Evolutionary conservation across 2,797 vertebrate species (phyloP).

Genomic region (Amblyopsis hoosieri): DNA sequence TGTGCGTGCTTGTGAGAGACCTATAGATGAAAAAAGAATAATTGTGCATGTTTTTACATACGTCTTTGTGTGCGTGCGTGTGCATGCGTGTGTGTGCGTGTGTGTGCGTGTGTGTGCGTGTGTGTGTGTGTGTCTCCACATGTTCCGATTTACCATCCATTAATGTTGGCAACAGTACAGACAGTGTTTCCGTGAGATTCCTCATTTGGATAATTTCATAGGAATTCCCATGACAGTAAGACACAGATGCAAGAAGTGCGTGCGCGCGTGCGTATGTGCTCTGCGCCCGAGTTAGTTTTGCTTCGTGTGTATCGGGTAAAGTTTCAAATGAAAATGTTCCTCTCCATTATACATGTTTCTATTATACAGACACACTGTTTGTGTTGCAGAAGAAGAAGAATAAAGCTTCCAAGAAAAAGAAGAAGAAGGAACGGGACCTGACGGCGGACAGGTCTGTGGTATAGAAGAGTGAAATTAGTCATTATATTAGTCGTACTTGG

Average conservation of each 20-base stretch:
- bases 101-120: neutral
- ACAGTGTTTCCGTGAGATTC: too few species aligned
- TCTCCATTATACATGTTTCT: neutral
- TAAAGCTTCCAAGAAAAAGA: conserved; percentile 56
- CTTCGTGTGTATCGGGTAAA: neutral
- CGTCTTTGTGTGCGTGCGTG: neutral
- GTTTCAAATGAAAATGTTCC: neutral
- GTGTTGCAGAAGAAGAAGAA: conserved; percentile 68
- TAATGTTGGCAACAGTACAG: too few species aligned
- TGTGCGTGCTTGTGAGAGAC: too few species aligned
- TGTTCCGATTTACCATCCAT: too few species aligned
- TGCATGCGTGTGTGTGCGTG: neutral
- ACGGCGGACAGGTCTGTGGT: conserved; percentile 81
- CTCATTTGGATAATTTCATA: neutral
- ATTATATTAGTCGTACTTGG: neutral
- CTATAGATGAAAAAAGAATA: neutral
- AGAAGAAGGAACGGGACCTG: conserved; percentile 78
- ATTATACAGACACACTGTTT: conserved; percentile 3
- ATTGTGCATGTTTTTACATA: neutral
- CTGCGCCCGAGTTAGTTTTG: too few species aligned
- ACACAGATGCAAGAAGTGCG: too few species aligned
- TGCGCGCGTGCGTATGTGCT: too few species aligned
- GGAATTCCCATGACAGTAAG: neutral
- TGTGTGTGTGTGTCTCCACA: neutral
- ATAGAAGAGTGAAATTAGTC: neutral